Evolutionary conservation across 2,888 invertebrate genomes (phyloP).

Genomic region (Tupiocoris notatus): DNA sequence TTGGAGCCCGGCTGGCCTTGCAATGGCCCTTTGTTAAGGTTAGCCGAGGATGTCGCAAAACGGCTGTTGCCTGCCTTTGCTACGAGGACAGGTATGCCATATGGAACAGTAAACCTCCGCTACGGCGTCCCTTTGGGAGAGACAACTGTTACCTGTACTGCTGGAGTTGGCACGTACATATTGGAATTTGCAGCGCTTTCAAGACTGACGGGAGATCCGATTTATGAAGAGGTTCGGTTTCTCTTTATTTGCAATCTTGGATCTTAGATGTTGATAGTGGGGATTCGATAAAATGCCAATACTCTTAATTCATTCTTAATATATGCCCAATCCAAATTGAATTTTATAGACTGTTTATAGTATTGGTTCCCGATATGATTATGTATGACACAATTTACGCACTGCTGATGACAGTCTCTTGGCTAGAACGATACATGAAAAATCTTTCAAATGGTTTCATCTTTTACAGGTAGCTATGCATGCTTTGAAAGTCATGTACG

Average conservation of each 20-base stretch:
- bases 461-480: conserved; percentile 73
- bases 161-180: conserved; percentile 95
- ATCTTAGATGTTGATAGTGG: too few species aligned
- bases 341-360: too few species aligned
- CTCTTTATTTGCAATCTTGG: too few species aligned
- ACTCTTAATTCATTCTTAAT: too few species aligned
- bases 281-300: too few species aligned
- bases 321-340: too few species aligned
- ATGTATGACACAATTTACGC: too few species aligned
- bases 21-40: conserved; percentile 83
- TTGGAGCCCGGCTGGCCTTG: conserved; percentile 97
- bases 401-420: too few species aligned
- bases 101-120: conserved; percentile 91
- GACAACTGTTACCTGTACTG: conserved; percentile 95
- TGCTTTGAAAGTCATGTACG: conserved; percentile 85
- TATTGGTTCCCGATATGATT: too few species aligned
- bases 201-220: conserved; percentile 86
- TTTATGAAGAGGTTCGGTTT: conserved; percentile 93
- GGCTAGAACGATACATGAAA: too few species aligned
- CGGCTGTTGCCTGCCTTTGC: conserved; percentile 87
- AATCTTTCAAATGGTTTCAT: background rate
- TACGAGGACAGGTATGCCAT: conserved; percentile 93
- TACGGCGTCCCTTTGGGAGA: conserved; percentile 92
- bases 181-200: conserved; percentile 95
- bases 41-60: conserved; percentile 94